Evolutionary conservation across 2,797 vertebrate genomes (phyloP), one percentile per base, ranked within the genome.

Genomic region (Sternarchorhynchus goeldii): DNA sequence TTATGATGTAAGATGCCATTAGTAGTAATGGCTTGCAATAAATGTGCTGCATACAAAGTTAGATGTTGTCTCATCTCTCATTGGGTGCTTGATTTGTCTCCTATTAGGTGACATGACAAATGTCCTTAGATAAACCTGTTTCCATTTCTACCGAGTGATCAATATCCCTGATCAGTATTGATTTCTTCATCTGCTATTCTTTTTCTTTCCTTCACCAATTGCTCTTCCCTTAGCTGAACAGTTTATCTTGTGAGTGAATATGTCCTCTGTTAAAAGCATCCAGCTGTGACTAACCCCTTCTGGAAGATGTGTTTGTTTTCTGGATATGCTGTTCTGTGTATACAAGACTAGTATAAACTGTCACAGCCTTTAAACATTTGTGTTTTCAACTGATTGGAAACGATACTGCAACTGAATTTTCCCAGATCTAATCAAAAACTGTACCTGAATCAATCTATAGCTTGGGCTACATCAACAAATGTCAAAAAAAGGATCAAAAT

Each of bases 121-220:
- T 75, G 78, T 67, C 72, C 64, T 73, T 57, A 16, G 73, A 68
- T 65, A 68, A 73, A 77, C 68, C 80, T 80, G 76, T 81, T 85
- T 80, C 81, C 78, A 76, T 82, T 73, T 75, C 81, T 75, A 79
- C 72, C 4, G 6, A 50, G 18, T 79, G 75, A 73, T 87, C 86
- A 83, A 86, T 85, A 85, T 84, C 68, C 73, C 76, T 84, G 81
- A 85, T 86, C 85, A 81, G 76, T 87, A 86, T 87, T 85, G 87
- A 88, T 57, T 81, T 69, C 53, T 69, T 75, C 74, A 81, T 86
- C 81, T 85, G 81, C 81, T 78, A 66, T 73, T 66, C 72, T 79
- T 77, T 84, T 79, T 73, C 79, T 82, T 78, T 57, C 21, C 41
- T 56, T 74, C 70, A 57, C 76, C 74, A 82, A 76, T 79, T 78